These are phyloP conservation scores for Passerculus sandwichensis DNA, from an alignment of 2,797 vertebrate species.

Conservation along the genomic window DNA sequence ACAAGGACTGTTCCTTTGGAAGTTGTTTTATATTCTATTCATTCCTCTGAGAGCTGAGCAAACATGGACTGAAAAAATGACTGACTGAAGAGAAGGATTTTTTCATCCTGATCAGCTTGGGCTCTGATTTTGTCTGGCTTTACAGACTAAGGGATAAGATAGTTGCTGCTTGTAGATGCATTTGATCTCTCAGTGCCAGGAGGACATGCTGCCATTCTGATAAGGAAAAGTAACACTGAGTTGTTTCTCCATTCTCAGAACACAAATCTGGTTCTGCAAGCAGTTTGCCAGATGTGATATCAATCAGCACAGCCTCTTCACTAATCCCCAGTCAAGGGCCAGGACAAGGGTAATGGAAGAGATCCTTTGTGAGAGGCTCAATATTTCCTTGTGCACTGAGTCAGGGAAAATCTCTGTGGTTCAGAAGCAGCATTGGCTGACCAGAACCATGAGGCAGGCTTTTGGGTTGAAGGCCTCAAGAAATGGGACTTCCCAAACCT, in stretches of 20 bases:
- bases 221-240: not conserved
- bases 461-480: not conserved
- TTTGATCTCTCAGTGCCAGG: not conserved
- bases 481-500: not conserved
- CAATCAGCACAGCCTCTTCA: not conserved
- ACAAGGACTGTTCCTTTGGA: not conserved
- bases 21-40: not conserved
- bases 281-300: not conserved
- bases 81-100: not conserved
- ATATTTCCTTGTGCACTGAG: not conserved
- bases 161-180: not conserved
- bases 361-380: not conserved
- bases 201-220: not conserved
- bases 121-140: slow-evolving; percentile 1
- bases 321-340: not conserved
- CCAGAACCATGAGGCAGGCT: not conserved
- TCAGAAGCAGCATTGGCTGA: not conserved
- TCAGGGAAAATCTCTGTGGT: not conserved
- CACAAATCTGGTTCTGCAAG: not conserved
- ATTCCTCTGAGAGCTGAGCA: not conserved
- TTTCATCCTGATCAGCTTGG: not conserved
- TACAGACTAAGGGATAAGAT: not conserved
- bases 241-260: not conserved
- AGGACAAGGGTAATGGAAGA: not conserved
- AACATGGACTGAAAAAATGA: not conserved